phyloP scores from a whole-genome alignment of 2,797 vertebrate genomes.

The Allobates femoralis region DNA sequence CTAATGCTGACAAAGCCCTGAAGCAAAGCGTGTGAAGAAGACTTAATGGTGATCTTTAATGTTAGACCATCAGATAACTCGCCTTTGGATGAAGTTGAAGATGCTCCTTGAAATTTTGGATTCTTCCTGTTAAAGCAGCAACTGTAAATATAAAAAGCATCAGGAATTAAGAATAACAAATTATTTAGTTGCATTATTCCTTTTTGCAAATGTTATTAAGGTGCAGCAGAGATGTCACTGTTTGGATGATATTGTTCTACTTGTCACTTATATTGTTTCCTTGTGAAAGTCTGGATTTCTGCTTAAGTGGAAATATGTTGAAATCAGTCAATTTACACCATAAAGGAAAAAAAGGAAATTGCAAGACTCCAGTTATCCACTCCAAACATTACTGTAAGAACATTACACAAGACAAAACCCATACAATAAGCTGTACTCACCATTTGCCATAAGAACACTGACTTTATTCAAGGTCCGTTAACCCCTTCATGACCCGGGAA shows the following conservation, averaged over 20 bases:
- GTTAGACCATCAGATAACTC: conserved; percentile 38
- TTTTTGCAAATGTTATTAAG: too few species aligned
- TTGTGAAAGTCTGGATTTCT: not conserved
- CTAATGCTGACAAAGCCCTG: too few species aligned
- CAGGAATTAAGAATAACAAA: not conserved
- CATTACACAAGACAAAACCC: not conserved
- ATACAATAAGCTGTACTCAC: too few species aligned
- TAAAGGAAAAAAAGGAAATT: not conserved
- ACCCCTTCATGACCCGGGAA: too few species aligned
- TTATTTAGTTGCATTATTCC: not conserved
- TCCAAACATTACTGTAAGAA: not conserved
- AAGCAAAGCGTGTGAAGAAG: too few species aligned
- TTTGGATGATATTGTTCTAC: not conserved
- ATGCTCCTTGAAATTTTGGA: conserved; percentile 88
- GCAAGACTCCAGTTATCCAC: not conserved
- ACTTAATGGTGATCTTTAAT: too few species aligned
- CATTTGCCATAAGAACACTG: too few species aligned
- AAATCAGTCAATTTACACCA: not conserved
- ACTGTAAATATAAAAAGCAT: conserved; percentile 74
- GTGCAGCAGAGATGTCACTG: too few species aligned
- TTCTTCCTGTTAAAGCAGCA: conserved; percentile 86
- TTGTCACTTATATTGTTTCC: not conserved
- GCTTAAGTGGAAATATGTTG: not conserved
- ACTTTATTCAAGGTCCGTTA: too few species aligned
- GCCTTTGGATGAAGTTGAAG: conserved; percentile 89